Evolutionary conservation across 2,797 vertebrate species (phyloP), one percentile per base, ranked within the genome.

Genomic region (Sphenodon punctatus): DNA sequence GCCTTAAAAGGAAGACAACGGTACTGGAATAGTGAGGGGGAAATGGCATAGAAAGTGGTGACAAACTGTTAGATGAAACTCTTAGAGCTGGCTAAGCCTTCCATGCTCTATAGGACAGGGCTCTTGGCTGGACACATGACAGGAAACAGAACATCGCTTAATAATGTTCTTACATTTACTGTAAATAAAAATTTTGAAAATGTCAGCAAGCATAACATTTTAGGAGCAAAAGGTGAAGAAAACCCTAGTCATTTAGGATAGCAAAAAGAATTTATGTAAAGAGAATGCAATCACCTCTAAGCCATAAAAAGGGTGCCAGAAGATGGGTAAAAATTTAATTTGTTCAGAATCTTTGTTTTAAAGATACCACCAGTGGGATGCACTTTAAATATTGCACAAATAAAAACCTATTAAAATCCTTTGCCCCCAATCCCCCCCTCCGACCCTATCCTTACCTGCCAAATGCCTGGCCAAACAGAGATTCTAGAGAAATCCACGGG

Each of bases 261-360:
- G 22, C 68, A 74, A 9, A 38, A 67, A 80, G 48, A 86, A 60
- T 89, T 77, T 73, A 72, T 60, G 67, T 38, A 65, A 38, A 19
- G n/a, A 84, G 67, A 78, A 75, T 79, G 82, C 65, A 82, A 65
- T 73, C 61, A 77, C 58, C 58, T 82, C 48, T 84, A 85, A 64
- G 51, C 34, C 67, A 80, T 78, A n/a, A 60, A 65, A 77, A 75
- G 25, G 70, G 61, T 56, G 60, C 51, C 64, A 80, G 42, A 65
- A 78, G 60, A 84, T 82, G 79, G 87, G 64, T 49, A 85, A 90
- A 68, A 75, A 25, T 41, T 48, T n/a, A 56, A 14, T 67, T 75
- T 48, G 55, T 60, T 82, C 79, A 84, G 67, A 43, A 19, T 67
- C 63, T 32, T 23, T 88, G 56, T 56, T 56, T 79, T 43, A 48